Base-by-base conservation (phyloP, 2,888 invertebrate genomes). In the Drosophila nr. perissopoda region DNA sequence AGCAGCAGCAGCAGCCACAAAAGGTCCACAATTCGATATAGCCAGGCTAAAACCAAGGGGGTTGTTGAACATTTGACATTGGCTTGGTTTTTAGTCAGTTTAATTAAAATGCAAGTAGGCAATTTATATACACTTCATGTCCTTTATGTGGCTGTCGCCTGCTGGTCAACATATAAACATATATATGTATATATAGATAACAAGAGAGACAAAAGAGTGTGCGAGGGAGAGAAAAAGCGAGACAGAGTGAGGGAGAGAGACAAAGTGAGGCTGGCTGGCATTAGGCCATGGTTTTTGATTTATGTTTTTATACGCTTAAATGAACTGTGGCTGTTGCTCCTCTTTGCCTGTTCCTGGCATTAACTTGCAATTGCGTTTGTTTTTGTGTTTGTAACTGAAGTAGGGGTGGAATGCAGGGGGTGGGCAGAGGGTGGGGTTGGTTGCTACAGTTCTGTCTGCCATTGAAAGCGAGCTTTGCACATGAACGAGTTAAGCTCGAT, bases 21-120 rank as follows among this genome's bases (percentile, higher is more conserved):
- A 63, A 54, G 48, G 66, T 36, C 29, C 53, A 38, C 27, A 46
- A 63, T 38, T 63, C 56, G 56, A 63, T 46, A 34, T 46, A 29
- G 63, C 34, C 33, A 36, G 38, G 38, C 46, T 36, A 8, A 34
- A 8, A 27, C 29, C 11, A 21, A 52, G 21, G 38, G 65, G 67
- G 63, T 38, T 21, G 21, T 8, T 46, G 25, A 25, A 62, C 76
- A 79, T 79, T 85, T 88, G 86, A 85, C 85, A 83, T 82, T 86
- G 83, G 80, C 74, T 79, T 81, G 86, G 70, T 83, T 86, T 84
- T 84, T 86, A 83, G 85, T 82, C 87, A 78, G 84, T 86, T 87
- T 88, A 88, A 88, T 88, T 88, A 88, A 88, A 88, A 88, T 84
- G 84, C 86, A 88, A 88, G 87, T 88, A 88, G 88, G 87, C 87